Percentiles rank a stretch among this genome's conserved stretches.
These are phyloP conservation scores for Zaprionus africanus DNA, from an alignment of 1,140 invertebrate species.

Conservation along the genomic window DNA sequence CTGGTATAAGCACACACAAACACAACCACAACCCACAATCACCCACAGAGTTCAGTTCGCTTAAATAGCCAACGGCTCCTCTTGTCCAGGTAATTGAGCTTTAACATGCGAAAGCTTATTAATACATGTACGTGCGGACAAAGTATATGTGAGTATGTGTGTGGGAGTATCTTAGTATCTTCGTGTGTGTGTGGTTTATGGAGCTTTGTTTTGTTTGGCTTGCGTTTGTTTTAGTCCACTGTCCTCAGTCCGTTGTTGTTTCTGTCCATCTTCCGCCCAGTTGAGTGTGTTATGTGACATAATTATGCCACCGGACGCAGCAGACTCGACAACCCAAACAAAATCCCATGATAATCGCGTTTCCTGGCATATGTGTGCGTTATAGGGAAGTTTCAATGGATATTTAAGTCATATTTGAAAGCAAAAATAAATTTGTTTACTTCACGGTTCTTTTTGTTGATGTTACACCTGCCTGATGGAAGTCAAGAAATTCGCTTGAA, in stretches of 20 bases:
- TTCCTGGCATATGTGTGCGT: background rate
- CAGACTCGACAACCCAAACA: conserved; percentile 13
- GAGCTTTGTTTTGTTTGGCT: conserved; percentile 53
- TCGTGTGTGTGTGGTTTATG: conserved; percentile 24
- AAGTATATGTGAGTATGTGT: conserved; percentile 20
- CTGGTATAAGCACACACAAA: conserved; percentile 21
- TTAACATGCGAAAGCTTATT: conserved; percentile 68
- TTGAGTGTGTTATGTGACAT: conserved; percentile 49
- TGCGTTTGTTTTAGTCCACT: conserved; percentile 43
- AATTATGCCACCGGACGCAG: conserved; percentile 39
- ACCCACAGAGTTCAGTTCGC: conserved; percentile 22
- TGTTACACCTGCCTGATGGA: background rate
- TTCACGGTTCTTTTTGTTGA: background rate
- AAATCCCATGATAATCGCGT: conserved; percentile 37
- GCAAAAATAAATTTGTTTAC: background rate
- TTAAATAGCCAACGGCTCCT: conserved; percentile 48
- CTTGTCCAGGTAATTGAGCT: conserved; percentile 61
- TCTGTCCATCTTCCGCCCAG: conserved; percentile 29
- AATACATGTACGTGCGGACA: conserved; percentile 51
- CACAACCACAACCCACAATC: background rate
- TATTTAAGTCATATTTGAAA: conserved; percentile 8
- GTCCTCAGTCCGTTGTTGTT: conserved; percentile 20
- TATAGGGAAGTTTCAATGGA: background rate
- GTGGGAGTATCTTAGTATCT: conserved; percentile 15
- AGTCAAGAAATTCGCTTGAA: background rate